Percentiles rank a stretch among this genome's conserved stretches.
phyloP scores from a whole-genome alignment of 2,888 invertebrate genomes.

The Tricholauxania praeusta region DNA sequence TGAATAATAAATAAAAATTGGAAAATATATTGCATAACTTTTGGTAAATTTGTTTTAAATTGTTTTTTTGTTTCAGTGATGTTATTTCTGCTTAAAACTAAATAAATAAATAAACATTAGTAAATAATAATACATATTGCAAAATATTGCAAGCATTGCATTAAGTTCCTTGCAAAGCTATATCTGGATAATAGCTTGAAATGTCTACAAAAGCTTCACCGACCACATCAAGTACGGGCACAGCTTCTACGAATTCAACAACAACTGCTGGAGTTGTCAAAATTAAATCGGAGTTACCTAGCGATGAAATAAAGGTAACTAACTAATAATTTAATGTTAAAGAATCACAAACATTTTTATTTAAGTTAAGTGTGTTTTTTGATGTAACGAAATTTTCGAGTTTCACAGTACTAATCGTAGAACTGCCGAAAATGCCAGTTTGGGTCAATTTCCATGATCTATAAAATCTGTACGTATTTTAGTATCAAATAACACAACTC shows the following conservation, averaged over 20 bases:
- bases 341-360: no score
- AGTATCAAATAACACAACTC: no score
- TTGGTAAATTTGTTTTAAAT: neutral
- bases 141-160: no score
- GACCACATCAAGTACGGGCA: conserved; percentile 47
- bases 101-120: conserved; percentile 9
- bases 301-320: conserved; percentile 82
- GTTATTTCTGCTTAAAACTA: neutral
- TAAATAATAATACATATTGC: neutral
- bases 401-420: no score
- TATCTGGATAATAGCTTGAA: conserved; percentile 39
- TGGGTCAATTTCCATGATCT: no score
- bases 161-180: no score
- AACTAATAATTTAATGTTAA: neutral
- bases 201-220: conserved; percentile 72
- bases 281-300: conserved; percentile 76
- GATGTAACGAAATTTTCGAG: no score
- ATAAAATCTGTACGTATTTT: no score
- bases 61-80: neutral
- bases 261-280: conserved; percentile 56
- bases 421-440: no score
- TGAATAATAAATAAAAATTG: no score
- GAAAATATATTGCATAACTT: no score
- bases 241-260: conserved; percentile 40
- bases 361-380: no score